These are phyloP conservation scores for Meles meles DNA, from an alignment of 2,113 vertebrate genomes.

Conservation along the genomic window DNA sequence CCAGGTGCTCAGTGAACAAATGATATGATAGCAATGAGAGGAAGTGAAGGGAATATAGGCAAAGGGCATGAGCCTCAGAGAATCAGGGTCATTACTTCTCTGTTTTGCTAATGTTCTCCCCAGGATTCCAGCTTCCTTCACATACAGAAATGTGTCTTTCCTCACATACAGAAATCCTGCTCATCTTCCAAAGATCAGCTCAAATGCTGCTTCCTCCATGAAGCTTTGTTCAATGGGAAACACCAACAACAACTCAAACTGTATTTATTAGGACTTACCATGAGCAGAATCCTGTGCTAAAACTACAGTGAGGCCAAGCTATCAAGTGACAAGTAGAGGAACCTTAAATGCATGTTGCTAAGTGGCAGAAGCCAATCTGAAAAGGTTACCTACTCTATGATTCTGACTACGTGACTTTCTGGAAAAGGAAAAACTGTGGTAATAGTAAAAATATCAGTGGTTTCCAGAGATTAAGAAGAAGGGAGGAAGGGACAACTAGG, in stretches of 20 bases:
- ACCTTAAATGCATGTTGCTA: neutral
- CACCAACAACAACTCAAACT: neutral
- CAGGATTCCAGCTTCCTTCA: neutral
- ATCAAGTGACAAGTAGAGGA: neutral
- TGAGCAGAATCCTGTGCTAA: neutral
- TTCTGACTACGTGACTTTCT: neutral
- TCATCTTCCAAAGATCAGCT: neutral
- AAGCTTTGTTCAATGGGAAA: neutral
- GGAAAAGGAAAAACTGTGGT: neutral
- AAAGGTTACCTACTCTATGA: neutral
- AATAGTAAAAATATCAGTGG: neutral
- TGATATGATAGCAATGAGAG: neutral
- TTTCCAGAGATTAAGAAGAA: neutral
- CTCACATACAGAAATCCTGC: neutral
- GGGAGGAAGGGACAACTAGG: too few species aligned
- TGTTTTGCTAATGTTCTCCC: neutral
- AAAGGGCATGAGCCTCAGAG: neutral
- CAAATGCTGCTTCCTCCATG: neutral
- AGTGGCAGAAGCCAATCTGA: neutral
- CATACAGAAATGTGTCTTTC: neutral
- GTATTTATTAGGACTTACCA: neutral
- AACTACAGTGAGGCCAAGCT: neutral
- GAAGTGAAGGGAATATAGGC: neutral
- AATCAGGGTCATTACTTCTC: neutral
- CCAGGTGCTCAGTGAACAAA: neutral